Conservation (phyloP, 2,888 invertebrate species). For the Hoplodrina blanda region DNA sequence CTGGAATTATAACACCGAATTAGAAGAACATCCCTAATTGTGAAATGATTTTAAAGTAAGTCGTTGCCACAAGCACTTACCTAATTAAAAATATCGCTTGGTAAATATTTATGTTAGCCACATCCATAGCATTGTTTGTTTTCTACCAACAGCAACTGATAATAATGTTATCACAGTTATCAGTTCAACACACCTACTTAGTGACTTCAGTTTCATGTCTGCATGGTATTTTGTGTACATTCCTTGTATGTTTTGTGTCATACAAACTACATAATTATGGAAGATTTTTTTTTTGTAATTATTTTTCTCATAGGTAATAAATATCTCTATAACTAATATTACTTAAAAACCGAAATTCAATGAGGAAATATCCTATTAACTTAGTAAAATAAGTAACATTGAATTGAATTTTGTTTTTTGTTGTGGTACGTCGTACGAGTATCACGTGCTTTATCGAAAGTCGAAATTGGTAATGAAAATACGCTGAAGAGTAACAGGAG, state of each 20-base stretch:
- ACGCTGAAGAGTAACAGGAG: conserved; percentile 19
- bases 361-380: background rate
- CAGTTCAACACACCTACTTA: conserved; percentile 60
- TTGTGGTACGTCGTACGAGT: conserved; percentile 36
- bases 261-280: background rate
- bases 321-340: background rate
- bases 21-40: background rate
- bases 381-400: background rate
- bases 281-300: background rate
- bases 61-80: conserved; percentile 49
- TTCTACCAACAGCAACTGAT: conserved; percentile 57
- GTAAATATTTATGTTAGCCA: conserved; percentile 60
- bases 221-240: conserved; percentile 32
- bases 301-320: no score
- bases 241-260: conserved; percentile 20
- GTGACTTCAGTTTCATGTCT: conserved; percentile 47
- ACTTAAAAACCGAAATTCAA: background rate
- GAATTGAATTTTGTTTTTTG: conserved; percentile 48
- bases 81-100: conserved; percentile 54
- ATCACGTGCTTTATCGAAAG: conserved; percentile 40
- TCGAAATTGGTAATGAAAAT: conserved; percentile 20
- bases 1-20: background rate
- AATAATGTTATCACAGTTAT: conserved; percentile 58
- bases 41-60: conserved; percentile 14
- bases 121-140: conserved; percentile 60